Percentiles rank a stretch among this genome's conserved stretches.
These are phyloP conservation scores for Anguilla marmorata DNA, from an alignment of 2,797 vertebrate genomes.

Conservation along the genomic window DNA sequence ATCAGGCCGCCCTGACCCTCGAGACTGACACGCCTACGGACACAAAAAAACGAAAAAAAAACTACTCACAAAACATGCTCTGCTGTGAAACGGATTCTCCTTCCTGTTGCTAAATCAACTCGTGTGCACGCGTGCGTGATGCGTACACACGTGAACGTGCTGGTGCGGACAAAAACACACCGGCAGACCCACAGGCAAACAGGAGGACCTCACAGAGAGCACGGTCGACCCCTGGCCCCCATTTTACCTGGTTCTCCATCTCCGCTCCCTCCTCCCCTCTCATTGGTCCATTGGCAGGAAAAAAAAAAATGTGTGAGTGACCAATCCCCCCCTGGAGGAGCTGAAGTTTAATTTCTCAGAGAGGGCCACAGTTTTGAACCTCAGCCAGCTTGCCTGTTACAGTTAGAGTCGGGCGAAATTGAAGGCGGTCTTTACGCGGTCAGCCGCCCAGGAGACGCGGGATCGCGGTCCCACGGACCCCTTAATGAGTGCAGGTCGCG, in stretches of 20 bases:
- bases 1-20: neutral
- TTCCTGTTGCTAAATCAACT: neutral
- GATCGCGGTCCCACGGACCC: too few relatives aligned
- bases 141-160: neutral
- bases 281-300: neutral
- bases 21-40: neutral
- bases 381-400: conserved; percentile 25
- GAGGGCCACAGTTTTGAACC: neutral
- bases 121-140: neutral
- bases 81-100: neutral
- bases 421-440: neutral
- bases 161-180: neutral
- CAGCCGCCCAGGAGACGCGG: neutral
- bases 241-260: neutral
- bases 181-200: neutral
- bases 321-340: neutral
- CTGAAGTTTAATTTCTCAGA: neutral
- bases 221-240: neutral
- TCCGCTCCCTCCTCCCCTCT: neutral
- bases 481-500: neutral
- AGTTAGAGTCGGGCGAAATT: neutral
- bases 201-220: neutral
- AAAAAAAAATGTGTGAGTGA: neutral
- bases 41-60: neutral
- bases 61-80: neutral